Percentiles rank a stretch among this genome's conserved stretches.
These are phyloP conservation scores for Steinernema carpocapsae DNA, from an alignment of 2,888 invertebrate genomes.

Conservation along the genomic window DNA sequence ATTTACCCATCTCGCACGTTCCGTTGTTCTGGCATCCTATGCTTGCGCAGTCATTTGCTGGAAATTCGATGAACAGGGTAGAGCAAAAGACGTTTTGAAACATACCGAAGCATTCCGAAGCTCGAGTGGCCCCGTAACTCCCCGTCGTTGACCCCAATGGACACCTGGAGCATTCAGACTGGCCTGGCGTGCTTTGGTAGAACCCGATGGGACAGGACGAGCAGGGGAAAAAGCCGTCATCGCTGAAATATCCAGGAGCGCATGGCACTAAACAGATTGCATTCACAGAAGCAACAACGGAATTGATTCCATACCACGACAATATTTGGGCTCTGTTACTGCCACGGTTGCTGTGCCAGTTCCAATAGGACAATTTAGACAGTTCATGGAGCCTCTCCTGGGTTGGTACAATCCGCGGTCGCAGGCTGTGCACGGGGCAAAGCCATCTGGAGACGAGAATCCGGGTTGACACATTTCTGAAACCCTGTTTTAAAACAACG, in stretches of 20 bases:
- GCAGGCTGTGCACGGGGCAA: constrained; percentile 22
- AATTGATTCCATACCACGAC: constrained; percentile 12
- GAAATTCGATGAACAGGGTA: neutral
- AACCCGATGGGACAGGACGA: constrained; percentile 2
- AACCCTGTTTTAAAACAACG: neutral
- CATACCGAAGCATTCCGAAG: neutral
- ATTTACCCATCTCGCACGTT: neutral
- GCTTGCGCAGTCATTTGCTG: neutral
- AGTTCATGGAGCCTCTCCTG: neutral
- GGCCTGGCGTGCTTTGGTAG: constrained; percentile 4
- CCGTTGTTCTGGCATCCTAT: constrained; percentile 13
- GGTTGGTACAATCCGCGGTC: neutral
- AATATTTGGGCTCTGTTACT: neutral
- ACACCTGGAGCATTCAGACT: constrained; percentile 11
- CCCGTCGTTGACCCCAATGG: neutral
- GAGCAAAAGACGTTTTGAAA: neutral
- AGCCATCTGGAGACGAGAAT: constrained; percentile 7
- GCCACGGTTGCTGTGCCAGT: neutral
- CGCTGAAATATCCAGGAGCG: constrained; percentile 20
- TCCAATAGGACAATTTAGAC: neutral
- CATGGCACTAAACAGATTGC: neutral
- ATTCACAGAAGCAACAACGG: neutral
- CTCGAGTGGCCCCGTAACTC: neutral
- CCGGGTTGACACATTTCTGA: constrained; percentile 10
- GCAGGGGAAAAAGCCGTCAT: constrained; percentile 17